Evolutionary conservation across 2,797 vertebrate species (phyloP), one percentile per base, ranked within the genome.

Genomic region (Poeciliopsis infans): DNA sequence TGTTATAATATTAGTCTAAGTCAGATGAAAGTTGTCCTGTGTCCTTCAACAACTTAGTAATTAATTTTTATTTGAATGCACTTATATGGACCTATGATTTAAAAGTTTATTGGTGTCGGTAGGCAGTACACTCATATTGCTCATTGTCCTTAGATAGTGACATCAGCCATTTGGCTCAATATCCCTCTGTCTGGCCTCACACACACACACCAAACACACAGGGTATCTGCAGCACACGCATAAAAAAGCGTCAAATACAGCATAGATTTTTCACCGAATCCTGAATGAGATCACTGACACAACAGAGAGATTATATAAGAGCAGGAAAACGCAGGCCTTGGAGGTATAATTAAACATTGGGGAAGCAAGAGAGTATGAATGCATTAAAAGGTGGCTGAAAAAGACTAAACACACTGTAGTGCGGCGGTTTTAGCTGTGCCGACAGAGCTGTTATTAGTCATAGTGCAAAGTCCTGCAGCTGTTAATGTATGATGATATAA

Each of bases 251-350:
- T 70, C 39, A 79, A 77, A 66, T 3, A 77, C 43, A 84, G 59
- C 70, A 33, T 78, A 82, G 77, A 86, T 89, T 80, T 80, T 76
- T 81, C 74, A 72, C 70, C 25, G 25, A 70, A 66, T 59, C 61
- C 53, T 86, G 83, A 85, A 88, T 90, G 85, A 83, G 82, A 87
- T 81, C 13, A 57, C 77, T 77, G 74, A 77, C 87, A 83, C 83
- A 80, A 87, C 79, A 83, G 73, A 82, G 81, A 83, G 83, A 83
- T 91, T 88, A 87, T 86, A 89, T 89, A 87, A 89, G 66, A 23
- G 82, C 76, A 45, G 66, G 28, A 36, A 80, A 61, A 36, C 68
- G 74, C 31, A 5, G 74, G 46, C 33, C 46, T 75, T 45, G 66
- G 79, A 39, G 72, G 45, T 71, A 53, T 78, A 84, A 83, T 85